Percentiles rank a stretch among this genome's conserved stretches.
These are phyloP conservation scores for Atherinomorus stipes DNA, from an alignment of 2,113 vertebrate species.

Conservation along the genomic window DNA sequence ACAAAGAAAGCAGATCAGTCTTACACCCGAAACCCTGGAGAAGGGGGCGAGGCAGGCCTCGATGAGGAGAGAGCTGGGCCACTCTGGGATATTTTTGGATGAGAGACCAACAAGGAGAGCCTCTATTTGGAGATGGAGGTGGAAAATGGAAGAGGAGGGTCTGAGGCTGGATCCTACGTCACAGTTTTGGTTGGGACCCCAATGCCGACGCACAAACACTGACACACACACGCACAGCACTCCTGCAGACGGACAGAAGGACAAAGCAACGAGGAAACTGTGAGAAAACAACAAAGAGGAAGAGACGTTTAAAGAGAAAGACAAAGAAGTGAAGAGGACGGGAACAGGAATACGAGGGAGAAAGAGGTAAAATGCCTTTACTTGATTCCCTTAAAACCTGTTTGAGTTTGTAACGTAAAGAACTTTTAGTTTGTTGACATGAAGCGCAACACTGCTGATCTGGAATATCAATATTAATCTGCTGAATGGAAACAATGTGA, in stretches of 20 bases:
- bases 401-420: not conserved
- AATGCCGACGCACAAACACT: constrained; percentile 35
- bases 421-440: not conserved
- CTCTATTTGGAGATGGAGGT: constrained; percentile 82
- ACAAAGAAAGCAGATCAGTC: constrained; percentile 14
- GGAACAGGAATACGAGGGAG: constrained; percentile 16
- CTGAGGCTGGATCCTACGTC: constrained; percentile 55
- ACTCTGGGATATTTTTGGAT: constrained; percentile 74
- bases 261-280: constrained; percentile 47
- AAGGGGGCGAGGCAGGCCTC: not conserved
- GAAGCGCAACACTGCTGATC: not conserved
- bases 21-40: constrained; percentile 17
- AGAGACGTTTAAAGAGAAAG: constrained; percentile 30
- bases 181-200: constrained; percentile 49
- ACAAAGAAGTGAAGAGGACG: constrained; percentile 38
- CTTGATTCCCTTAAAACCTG: not conserved
- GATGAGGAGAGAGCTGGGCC: constrained; percentile 25
- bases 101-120: constrained; percentile 61
- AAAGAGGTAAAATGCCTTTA: constrained; percentile 65
- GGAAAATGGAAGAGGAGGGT: constrained; percentile 39
- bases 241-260: constrained; percentile 62
- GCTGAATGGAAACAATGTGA: constrained; percentile 53
- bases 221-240: constrained; percentile 63
- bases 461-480: not conserved
- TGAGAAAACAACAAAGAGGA: constrained; percentile 43